These are phyloP conservation scores for Sturnus vulgaris DNA, from an alignment of 2,113 vertebrate species.

Conservation along the genomic window DNA sequence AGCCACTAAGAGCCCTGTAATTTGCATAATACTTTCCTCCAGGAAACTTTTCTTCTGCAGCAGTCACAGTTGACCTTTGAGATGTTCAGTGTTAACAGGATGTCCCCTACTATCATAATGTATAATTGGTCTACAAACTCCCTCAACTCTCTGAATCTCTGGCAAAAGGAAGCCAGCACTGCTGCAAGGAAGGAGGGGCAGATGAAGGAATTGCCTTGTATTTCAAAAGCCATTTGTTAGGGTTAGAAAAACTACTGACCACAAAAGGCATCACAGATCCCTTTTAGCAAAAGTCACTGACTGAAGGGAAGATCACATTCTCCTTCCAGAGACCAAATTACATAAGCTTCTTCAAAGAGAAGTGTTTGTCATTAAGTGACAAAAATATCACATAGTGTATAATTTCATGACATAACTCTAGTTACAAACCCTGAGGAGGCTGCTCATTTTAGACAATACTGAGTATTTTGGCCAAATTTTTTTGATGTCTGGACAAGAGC, in stretches of 20 bases:
- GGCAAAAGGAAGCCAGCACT: background rate
- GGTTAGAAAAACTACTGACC: background rate
- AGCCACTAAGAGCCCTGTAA: background rate
- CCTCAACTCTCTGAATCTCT: background rate
- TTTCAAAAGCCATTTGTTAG: background rate
- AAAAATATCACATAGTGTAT: background rate
- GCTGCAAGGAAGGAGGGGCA: background rate
- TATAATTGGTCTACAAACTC: background rate
- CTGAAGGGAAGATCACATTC: background rate
- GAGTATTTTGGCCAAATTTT: background rate
- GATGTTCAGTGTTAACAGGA: background rate
- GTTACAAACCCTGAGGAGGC: background rate
- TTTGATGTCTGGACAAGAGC: background rate
- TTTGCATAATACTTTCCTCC: background rate
- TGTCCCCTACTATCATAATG: background rate
- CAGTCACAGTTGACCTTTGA: background rate
- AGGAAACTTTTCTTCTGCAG: background rate
- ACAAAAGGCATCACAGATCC: background rate
- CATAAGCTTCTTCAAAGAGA: background rate
- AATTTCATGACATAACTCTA: background rate
- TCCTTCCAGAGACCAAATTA: background rate
- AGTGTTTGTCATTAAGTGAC: background rate
- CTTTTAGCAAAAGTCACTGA: background rate
- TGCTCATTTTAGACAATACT: background rate
- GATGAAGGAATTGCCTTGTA: background rate